Percentiles rank a stretch among this genome's conserved stretches.
Conservation (phyloP, 92 coral and sea anemone genomes). For the Bergia sp. region DNA sequence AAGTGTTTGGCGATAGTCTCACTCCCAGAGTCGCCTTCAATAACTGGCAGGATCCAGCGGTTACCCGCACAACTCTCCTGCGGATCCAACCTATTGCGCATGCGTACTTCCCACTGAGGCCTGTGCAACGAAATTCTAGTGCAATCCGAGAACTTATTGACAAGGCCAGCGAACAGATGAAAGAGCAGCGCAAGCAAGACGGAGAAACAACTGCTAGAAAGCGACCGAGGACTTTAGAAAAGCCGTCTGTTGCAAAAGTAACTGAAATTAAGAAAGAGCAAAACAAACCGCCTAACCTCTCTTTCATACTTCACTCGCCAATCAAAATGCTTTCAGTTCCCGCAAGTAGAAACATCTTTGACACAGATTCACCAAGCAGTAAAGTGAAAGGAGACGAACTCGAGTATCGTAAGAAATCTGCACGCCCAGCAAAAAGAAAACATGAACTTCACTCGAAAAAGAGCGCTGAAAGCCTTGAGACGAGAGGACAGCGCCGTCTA, state of each 20-base stretch:
- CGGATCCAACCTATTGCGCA: slow-evolving; percentile 89
- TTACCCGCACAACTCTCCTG: slow-evolving; percentile 73
- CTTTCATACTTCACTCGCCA: slow-evolving; percentile 48
- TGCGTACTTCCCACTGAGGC: slow-evolving; percentile 87
- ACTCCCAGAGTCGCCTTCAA: slow-evolving; percentile 80
- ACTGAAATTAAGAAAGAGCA: slow-evolving; percentile 48
- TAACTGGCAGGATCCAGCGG: slow-evolving; percentile 88
- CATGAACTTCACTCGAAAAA: not conserved
- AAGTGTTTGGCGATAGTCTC: slow-evolving; percentile 85
- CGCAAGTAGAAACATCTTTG: not conserved
- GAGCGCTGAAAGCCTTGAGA: not conserved
- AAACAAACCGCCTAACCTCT: slow-evolving; percentile 20
- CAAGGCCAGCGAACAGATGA: slow-evolving; percentile 55
- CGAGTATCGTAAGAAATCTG: slow-evolving; percentile 30
- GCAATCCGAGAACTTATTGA: slow-evolving; percentile 67
- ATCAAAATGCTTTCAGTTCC: not conserved
- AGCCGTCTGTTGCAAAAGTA: slow-evolving; percentile 7
- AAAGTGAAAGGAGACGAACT: slow-evolving; percentile 33
- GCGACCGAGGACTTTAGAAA: slow-evolving; percentile 51
- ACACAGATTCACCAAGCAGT: not conserved
- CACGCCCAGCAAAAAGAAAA: slow-evolving; percentile 17
- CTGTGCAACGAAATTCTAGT: slow-evolving; percentile 71
- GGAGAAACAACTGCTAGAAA: slow-evolving; percentile 34
- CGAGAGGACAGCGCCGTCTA: slow-evolving; percentile 25
- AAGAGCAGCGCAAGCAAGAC: not conserved